Conservation (phyloP, 2,113 vertebrate genomes). For the Cavia aperea region DNA sequence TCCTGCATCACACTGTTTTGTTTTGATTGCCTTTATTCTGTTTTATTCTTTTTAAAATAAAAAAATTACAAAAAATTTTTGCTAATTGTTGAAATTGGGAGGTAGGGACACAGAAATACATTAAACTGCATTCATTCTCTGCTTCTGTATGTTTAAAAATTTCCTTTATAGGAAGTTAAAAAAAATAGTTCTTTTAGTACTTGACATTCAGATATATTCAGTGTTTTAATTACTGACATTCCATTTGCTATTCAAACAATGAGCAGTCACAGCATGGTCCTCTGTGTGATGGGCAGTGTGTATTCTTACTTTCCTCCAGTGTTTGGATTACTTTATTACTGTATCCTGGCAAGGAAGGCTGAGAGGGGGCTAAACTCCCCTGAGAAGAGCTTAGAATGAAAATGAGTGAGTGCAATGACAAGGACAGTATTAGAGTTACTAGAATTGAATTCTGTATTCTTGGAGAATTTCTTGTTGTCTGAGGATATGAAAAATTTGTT, state of each 20-base stretch:
- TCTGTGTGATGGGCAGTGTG: not conserved
- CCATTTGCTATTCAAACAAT: not conserved
- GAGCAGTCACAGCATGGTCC: not conserved
- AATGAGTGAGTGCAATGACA: not conserved
- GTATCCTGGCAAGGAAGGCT: not conserved
- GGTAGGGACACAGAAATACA: not conserved
- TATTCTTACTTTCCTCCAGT: not conserved
- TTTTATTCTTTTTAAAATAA: too few relatives aligned
- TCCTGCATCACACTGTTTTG: too few relatives aligned
- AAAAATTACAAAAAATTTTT: not conserved
- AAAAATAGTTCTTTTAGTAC: not conserved
- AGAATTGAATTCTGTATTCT: not conserved
- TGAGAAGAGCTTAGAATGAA: not conserved
- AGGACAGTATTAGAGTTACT: not conserved
- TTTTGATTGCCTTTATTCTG: too few relatives aligned
- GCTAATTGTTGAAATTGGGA: not conserved
- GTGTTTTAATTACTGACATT: constrained; percentile 4
- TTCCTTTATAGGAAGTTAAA: not conserved
- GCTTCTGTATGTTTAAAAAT: constrained; percentile 6
- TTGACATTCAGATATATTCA: not conserved
- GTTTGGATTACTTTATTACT: not conserved
- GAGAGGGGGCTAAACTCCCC: not conserved
- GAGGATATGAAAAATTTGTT: not conserved
- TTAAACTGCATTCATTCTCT: not conserved
- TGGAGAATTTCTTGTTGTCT: not conserved